A percentile compares a stretch with the other conserved stretches of the same genome.
Conservation (phyloP, 1,140 invertebrate genomes). For the Megathymus violae region DNA sequence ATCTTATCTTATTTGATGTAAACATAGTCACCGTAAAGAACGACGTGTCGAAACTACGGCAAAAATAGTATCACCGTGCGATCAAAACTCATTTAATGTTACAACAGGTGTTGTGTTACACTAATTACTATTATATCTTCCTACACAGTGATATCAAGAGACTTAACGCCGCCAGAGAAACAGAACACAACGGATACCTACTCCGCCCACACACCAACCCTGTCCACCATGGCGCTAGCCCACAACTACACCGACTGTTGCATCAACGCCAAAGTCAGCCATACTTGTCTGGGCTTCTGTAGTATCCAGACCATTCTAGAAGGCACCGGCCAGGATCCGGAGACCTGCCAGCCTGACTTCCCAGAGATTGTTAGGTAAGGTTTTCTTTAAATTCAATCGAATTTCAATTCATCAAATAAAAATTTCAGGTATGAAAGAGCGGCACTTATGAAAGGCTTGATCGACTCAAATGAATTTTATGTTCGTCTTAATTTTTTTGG, state of each 20-base stretch:
- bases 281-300: conserved; percentile 90
- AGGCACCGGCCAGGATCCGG: conserved; percentile 90
- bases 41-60: too few relatives aligned
- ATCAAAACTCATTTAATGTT: too few relatives aligned
- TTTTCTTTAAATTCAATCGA: not conserved
- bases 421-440: too few relatives aligned
- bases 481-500: too few relatives aligned
- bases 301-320: conserved; percentile 92
- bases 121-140: too few relatives aligned
- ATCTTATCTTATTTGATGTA: too few relatives aligned
- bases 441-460: too few relatives aligned
- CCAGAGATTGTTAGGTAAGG: conserved; percentile 88
- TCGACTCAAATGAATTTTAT: too few relatives aligned
- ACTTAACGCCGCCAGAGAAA: conserved; percentile 80
- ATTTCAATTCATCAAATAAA: too few relatives aligned
- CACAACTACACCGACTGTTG: conserved; percentile 93
- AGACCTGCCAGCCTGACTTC: conserved; percentile 90
- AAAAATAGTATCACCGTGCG: too few relatives aligned
- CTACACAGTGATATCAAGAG: conserved; percentile 84
- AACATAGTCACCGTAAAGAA: too few relatives aligned
- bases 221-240: conserved; percentile 73
- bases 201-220: conserved; percentile 75
- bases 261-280: conserved; percentile 86
- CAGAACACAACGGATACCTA: conserved; percentile 76
- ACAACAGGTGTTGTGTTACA: too few relatives aligned